Conservation (phyloP, 2,113 vertebrate species). For the Caretta caretta region DNA sequence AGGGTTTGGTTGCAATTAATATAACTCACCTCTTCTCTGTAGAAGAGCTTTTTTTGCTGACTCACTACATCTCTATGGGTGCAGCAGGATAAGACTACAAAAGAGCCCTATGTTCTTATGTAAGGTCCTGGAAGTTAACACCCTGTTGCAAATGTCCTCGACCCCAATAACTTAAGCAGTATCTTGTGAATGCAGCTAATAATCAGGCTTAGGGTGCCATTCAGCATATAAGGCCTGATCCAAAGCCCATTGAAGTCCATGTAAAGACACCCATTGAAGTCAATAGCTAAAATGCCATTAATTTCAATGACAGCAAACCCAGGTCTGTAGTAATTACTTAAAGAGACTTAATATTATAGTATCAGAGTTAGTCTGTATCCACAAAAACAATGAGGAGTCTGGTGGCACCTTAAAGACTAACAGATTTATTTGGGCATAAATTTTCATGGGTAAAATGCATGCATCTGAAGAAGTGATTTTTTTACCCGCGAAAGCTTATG, state of each 20-base stretch:
- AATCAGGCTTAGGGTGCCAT: neutral
- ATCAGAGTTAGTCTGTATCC: too few relatives aligned
- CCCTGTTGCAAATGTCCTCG: too few relatives aligned
- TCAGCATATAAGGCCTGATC: slow-evolving; percentile 42
- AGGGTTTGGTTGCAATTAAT: neutral
- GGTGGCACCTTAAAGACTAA: too few relatives aligned
- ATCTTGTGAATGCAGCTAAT: neutral
- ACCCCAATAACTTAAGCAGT: neutral
- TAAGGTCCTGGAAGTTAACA: slow-evolving; percentile 19
- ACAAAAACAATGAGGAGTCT: too few relatives aligned
- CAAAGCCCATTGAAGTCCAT: slow-evolving; percentile 31
- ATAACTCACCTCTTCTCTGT: neutral
- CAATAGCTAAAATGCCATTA: slow-evolving; percentile 8
- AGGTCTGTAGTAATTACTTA: neutral
- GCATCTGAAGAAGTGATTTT: too few relatives aligned
- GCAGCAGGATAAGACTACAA: neutral
- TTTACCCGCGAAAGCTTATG: too few relatives aligned
- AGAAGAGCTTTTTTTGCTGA: neutral
- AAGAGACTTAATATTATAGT: neutral
- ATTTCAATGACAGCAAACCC: neutral
- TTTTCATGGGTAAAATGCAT: too few relatives aligned
- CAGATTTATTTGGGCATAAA: too few relatives aligned
- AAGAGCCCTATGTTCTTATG: neutral
- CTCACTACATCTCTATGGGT: slow-evolving; percentile 19
- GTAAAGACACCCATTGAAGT: slow-evolving; percentile 13